Evolutionary conservation across 2,888 invertebrate species (phyloP), one percentile per base, ranked within the genome.

Genomic region (Caenorhabditis wallacei): DNA sequence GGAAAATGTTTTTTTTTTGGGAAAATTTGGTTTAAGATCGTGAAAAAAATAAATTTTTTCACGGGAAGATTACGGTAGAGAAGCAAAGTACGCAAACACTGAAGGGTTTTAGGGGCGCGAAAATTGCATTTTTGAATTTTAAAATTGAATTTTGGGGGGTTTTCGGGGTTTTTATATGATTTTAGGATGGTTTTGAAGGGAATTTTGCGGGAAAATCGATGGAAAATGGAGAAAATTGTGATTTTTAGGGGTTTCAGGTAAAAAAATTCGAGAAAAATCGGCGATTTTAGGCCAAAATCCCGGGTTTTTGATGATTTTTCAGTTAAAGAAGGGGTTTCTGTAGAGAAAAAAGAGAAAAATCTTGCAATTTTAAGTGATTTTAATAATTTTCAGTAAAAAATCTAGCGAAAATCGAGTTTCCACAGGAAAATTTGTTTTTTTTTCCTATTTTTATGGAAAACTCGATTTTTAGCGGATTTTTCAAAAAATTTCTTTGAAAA

Each of bases 21-120:
- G n/a, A n/a, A n/a, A n/a, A n/a, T n/a, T n/a, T n/a, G n/a, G n/a
- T n/a, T n/a, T n/a, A n/a, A n/a, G n/a, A n/a, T 16, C 43, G 43
- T 43, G 43, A 16, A 24, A 13, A 54, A 48, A 43, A 18, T 7
- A 8, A 46, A 43, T 57, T 57, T 70, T 20, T 26, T 1, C 10
- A 7, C 56, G 30, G 48, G 24, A n/a, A n/a, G 30, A 30, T 7
- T 70, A 70, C 70, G 57, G 70, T 70, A 46, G 16, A 35, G 48
- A 48, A 70, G 48, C 48, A 18, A 18, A 16, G 64, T 64, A 48
- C 64, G 64, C 48, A 48, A 64, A 48, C 64, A 64, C 64, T 24
- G 30, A n/a, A 16, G 24, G n/a, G n/a, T 18, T 43, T 43, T 43
- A 7, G 37, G 10, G 43, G 30, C 30, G 43, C 2, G 43, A 43